Base-by-base conservation (phyloP, 2,888 invertebrate species). In the Coleophora deauratella region DNA sequence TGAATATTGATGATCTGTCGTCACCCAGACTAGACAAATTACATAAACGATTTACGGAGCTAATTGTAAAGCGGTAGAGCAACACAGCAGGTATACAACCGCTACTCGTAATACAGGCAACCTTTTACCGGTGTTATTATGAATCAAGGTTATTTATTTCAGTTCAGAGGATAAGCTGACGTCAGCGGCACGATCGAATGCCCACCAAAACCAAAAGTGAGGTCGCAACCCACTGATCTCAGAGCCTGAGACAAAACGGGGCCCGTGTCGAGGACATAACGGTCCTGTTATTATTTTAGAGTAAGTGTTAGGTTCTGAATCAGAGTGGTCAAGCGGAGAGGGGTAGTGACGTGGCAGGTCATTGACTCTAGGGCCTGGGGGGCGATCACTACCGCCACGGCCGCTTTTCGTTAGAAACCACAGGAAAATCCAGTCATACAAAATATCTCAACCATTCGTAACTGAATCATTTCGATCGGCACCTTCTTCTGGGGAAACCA, bases 161-260 rank as follows among this genome's bases (percentile, higher is more conserved):
- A 62, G 69, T 70, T 69, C 62, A 57, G 62, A 65, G 59, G 59
- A 64, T 61, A 64, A 58, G 51, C 42, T 79, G 68, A 79, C 75
- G 79, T 78, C 72, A 79, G 49, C 45, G 41, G 41, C 52, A 55
- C 59, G 56, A 64, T 59, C 55, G 58, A 67, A 66, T 58, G 55
- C 56, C 50, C 56, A 61, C 66, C 62, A 66, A 69, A 66, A 70
- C 59, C 59, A 59, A 59, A 65, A 52, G 62, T 69, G 71, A 77
- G 76, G 72, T 67, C 74, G 55, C 21, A 21, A 54, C 66, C 64
- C 62, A 69, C 67, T 50, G 42, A 34, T 38, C 37, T 35, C 13
- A 13, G 32, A 42, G 21, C 21, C 21, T 3, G 43, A 44, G 43
- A 44, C 37, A 42, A 40, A 48, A 42, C 44, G 38, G 47, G 47